These are phyloP conservation scores for Meghimatium bilineatum DNA, from an alignment of 2,888 invertebrate species.

Conservation along the genomic window DNA sequence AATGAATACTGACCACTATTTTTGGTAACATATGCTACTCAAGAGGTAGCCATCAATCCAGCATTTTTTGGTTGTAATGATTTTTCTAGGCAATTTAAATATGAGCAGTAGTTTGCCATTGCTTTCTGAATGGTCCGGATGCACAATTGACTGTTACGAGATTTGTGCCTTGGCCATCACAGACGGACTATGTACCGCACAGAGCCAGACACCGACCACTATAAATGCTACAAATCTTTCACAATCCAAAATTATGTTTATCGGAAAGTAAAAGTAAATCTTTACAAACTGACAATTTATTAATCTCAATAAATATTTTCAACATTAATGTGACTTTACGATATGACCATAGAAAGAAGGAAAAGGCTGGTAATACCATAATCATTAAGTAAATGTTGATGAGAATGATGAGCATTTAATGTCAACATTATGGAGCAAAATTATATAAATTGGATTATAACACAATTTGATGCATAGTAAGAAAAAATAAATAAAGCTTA, in stretches of 20 bases:
- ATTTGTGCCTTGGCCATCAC: no score
- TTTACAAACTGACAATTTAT: neutral
- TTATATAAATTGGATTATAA: constrained; percentile 22
- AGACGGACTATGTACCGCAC: no score
- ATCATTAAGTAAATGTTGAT: neutral
- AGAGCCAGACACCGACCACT: no score
- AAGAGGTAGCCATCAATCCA: no score
- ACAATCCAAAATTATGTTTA: constrained; percentile 16
- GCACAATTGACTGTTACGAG: no score
- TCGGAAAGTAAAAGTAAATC: neutral
- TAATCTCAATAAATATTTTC: neutral
- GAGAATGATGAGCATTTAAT: neutral
- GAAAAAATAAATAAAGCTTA: constrained; percentile 20
- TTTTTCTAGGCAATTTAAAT: no score
- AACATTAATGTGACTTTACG: neutral
- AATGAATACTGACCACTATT: no score
- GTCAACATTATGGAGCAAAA: constrained; percentile 33
- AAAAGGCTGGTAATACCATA: neutral
- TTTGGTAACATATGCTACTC: no score
- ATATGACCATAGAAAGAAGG: neutral
- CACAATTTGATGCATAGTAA: constrained; percentile 41
- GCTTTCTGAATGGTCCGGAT: no score
- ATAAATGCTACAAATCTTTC: neutral
- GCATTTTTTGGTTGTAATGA: no score
- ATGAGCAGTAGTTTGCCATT: no score